Evolutionary conservation across 2,113 vertebrate species (phyloP).

Genomic region (Heloderma charlesbogerti): DNA sequence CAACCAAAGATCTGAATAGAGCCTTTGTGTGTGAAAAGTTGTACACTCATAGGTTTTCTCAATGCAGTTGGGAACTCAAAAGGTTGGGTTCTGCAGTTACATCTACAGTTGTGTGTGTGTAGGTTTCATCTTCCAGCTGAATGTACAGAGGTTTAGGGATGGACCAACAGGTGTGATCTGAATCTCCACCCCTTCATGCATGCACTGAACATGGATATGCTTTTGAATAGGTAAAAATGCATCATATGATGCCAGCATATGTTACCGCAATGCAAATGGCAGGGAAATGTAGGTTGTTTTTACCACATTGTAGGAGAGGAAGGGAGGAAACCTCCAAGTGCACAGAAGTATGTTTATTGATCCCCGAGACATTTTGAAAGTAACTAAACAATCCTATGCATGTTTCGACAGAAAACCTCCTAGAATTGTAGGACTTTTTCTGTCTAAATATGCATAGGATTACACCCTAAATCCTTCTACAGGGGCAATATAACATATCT

Average conservation of each 20-base stretch:
- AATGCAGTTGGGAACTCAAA: not conserved
- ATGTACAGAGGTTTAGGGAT: not conserved
- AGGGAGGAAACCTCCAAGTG: not conserved
- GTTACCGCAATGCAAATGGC: not conserved
- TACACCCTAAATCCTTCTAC: too few relatives aligned
- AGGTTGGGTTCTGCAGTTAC: not conserved
- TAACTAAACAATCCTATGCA: too few relatives aligned
- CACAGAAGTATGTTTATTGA: not conserved
- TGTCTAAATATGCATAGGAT: too few relatives aligned
- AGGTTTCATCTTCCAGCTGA: not conserved
- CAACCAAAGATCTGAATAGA: not conserved
- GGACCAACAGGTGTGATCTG: not conserved
- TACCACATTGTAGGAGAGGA: not conserved
- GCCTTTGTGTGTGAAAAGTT: not conserved
- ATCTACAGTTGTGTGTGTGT: not conserved
- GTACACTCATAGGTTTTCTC: not conserved
- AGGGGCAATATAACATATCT: too few relatives aligned
- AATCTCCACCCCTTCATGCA: not conserved
- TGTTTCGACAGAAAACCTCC: too few relatives aligned
- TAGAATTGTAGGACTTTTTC: too few relatives aligned
- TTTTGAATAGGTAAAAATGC: not conserved
- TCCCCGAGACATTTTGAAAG: too few relatives aligned
- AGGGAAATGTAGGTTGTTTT: not conserved
- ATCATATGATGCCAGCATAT: not conserved
- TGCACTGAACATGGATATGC: fast-evolving